These are phyloP conservation scores for Scomberomorus guttatus DNA, from an alignment of 2,797 vertebrate genomes.

Conservation along the genomic window DNA sequence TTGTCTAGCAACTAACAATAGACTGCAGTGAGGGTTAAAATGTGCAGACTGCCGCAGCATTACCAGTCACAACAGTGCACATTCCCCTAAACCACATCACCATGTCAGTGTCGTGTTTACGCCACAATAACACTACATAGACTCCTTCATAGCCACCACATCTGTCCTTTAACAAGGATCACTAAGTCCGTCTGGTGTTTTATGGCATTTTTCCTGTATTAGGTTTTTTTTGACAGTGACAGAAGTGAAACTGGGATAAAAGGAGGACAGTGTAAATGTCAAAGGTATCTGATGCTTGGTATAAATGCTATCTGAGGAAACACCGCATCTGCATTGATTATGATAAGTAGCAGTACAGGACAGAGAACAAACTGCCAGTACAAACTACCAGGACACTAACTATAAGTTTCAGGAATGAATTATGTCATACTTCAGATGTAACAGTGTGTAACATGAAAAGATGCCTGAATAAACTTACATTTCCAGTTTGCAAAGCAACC, in stretches of 20 bases:
- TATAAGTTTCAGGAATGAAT: not conserved
- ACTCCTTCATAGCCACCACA: not conserved
- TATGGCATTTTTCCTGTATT: slow-evolving; percentile 8
- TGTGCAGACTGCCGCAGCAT: slow-evolving; percentile 55
- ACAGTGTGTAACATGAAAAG: not conserved
- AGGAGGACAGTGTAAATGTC: not conserved
- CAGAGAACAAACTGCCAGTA: not conserved
- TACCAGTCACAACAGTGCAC: slow-evolving; percentile 57
- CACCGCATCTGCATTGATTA: not conserved
- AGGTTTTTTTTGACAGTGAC: not conserved
- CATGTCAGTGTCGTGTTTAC: slow-evolving; percentile 49
- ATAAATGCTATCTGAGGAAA: not conserved
- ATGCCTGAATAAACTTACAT: not conserved
- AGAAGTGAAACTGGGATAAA: not conserved
- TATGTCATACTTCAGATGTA: not conserved
- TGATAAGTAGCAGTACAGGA: not conserved
- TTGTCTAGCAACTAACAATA: slow-evolving; percentile 73
- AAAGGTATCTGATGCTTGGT: not conserved
- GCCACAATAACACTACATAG: slow-evolving; percentile 31
- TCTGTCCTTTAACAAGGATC: slow-evolving; percentile 12
- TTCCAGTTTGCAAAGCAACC: not conserved
- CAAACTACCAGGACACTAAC: not conserved
- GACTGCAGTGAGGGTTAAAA: slow-evolving; percentile 63
- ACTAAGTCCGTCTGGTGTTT: slow-evolving; percentile 13
- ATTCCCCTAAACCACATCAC: slow-evolving; percentile 60